A percentile compares a stretch with the other conserved stretches of the same genome.
Conservation (phyloP, 2,888 invertebrate species). For the Vandiemenella viatica region DNA sequence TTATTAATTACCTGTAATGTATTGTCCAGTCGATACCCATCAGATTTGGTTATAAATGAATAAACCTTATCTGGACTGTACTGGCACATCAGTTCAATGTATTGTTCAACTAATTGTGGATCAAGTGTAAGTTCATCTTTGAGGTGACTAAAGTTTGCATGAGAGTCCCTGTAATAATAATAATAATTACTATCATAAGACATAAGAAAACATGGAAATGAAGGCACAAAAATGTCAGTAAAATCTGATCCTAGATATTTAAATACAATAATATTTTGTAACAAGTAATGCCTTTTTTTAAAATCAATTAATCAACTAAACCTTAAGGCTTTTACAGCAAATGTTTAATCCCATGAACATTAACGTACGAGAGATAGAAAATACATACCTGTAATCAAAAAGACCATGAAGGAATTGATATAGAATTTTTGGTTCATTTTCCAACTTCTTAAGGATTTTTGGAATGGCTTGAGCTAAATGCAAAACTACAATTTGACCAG, state of each 20-base stretch:
- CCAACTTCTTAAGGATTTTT: constrained; percentile 31
- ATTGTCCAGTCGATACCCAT: constrained; percentile 45
- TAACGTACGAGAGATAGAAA: constrained; percentile 3
- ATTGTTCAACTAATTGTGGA: constrained; percentile 38
- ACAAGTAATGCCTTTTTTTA: neutral
- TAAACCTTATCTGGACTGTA: constrained; percentile 37
- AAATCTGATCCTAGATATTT: neutral
- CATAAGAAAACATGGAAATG: too few relatives aligned
- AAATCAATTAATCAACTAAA: neutral
- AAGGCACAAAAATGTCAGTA: too few relatives aligned
- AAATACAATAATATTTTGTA: neutral
- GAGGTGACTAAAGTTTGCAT: constrained; percentile 20
- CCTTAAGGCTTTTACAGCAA: neutral
- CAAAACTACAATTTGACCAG: constrained; percentile 44
- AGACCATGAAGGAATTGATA: constrained; percentile 45
- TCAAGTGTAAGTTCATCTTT: constrained; percentile 24
- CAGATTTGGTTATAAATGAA: constrained; percentile 34
- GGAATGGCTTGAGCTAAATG: constrained; percentile 35
- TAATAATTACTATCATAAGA: too few relatives aligned
- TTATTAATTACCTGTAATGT: constrained; percentile 32
- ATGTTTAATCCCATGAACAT: neutral
- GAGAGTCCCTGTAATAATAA: constrained; percentile 18
- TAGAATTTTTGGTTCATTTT: constrained; percentile 29
- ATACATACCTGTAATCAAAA: constrained; percentile 29
- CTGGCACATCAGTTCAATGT: constrained; percentile 46